Base-by-base conservation (phyloP, 2,113 vertebrate species). In the Peromyscus maniculatus region DNA sequence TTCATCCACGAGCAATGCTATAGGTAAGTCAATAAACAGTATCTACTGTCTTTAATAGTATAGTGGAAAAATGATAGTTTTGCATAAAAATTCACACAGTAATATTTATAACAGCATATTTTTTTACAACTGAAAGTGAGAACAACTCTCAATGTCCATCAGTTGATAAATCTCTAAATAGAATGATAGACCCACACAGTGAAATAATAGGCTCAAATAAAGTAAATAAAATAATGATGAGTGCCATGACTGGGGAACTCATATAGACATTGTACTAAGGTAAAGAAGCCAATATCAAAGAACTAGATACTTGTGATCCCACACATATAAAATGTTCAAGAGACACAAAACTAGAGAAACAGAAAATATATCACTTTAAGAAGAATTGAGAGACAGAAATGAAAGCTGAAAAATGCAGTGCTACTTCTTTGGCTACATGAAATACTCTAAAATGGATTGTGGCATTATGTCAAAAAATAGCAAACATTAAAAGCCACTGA, bases 1-100 rank as follows among this genome's bases (percentile, higher is more conserved):
- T 33, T 93, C n/a, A 87, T 6, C 36, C n/a, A 90, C n/a, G 24
- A 90, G 36, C 86, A 92, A 91, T 43, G 15, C n/a, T 86, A 86
- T 22, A 19, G 59, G 64, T 64, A 66, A 64, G 64, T 31, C 15
- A 86, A 46, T 43, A 31, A 24, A 19, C 3, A 66, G 7, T 46
- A 31, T 43, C 36, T 5, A 28, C 64, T 69, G 13, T 46, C 57
- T 69, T 67, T 67, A 49, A 22, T 22, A 49, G 11, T 12, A 21
- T 33, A 87, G 49, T 52, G 21, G 7, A 67, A 86, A 36, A 71
- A 24, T 21, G 26, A 33, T 36, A 52, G 28, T 33, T 67, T 39
- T 24, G 64, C 13, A 59, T 31, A 84, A 67, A 55, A 89, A 43
- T 21, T 39, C 17, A 21, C 28, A 28, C 7, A 39, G 28, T 1